Evolutionary conservation across 2,797 vertebrate species (phyloP), one percentile per base, ranked within the genome.

Genomic region (Mus minutoides): DNA sequence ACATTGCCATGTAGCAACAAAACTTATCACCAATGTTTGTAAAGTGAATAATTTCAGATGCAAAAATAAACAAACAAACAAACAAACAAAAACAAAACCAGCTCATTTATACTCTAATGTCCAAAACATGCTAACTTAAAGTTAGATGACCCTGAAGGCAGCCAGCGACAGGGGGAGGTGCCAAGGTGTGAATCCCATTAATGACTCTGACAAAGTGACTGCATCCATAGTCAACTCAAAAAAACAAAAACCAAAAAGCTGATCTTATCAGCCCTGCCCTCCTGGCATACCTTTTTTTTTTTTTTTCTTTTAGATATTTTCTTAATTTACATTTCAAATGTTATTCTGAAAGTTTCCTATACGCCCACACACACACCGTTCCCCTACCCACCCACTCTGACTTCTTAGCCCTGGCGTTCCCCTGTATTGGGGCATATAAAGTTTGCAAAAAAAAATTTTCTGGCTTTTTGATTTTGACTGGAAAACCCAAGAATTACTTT

Each of bases 91-190:
- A 82, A 43, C 37, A 21, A 43, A 83, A 62, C 24, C 26, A 83
- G 64, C 62, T 34, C 17, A 34, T 58, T 80, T 86, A 56, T 22
- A 49, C 21, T n/a, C n/a, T n/a, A 88, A 34, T 78, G 71, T 22
- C 69, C 52, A n/a, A 52, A 76, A 82, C 69, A n/a, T 34, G 11
- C 4, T 19, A 37, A 58, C 34, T 56, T 31, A 9, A 84, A 89
- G 22, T 71, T 31, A 84, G 22, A 54, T 2, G 11, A 10, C 73
- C 21, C 11, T 40, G 34, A 43, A 83, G 76, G 56, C 43, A n/a
- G 40, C 16, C 12, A 1, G 22, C 24, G 62, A 54, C 19, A 1
- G 1, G 0, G 11, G 0, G 11, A 9, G 13, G 10, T 62, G 29
- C 3, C 64, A 17, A 24, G 52, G 37, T 21, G 12, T 22, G 62